Evolutionary conservation across 1,140 invertebrate species (phyloP), one percentile per base, ranked within the genome.

Genomic region (Notospermus geniculatus): DNA sequence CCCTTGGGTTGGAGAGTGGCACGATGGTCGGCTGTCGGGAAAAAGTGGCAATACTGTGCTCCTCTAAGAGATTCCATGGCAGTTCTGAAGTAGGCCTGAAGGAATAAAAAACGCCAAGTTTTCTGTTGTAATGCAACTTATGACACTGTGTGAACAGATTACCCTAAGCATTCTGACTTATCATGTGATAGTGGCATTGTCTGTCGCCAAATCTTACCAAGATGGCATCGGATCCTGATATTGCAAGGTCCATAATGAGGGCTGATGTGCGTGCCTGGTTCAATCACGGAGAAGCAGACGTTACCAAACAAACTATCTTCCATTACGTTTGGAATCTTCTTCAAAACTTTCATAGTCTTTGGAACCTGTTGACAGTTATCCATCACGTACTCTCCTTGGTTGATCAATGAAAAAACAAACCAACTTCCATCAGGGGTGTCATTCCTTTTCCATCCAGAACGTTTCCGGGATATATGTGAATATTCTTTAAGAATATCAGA

Each of bases 191-290:
- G n/a, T n/a, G n/a, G n/a, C n/a, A n/a, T n/a, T n/a, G n/a, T n/a
- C n/a, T n/a, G n/a, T n/a, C n/a, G n/a, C n/a, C n/a, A n/a, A n/a
- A n/a, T 15, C 29, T 53, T 55, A 76, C 74, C 72, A 62, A 76
- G 53, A 63, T 76, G 74, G 52, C 69, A 71, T 39, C 74, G 62
- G 11, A 74, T 54, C 45, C 72, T 54, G 22, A 70, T 70, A 46
- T 76, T 76, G 22, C 71, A 73, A 46, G 72, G 71, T 32, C 74
- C 74, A 67, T 65, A 74, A 58, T 74, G 74, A 27, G 62, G 57
- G 9, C 64, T 54, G 27, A 74, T 72, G 4, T 25, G 39, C 15
- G 74, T 76, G 29, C 70, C 71, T 41, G 72, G 72, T 25, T 68
- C 54, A 23, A 76, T 52, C 13, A 74, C 65, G 15, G 74, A 74